Percentiles rank a stretch among this genome's conserved stretches.
Conservation (phyloP, 2,113 vertebrate species). For the Corvus moneduloides region DNA sequence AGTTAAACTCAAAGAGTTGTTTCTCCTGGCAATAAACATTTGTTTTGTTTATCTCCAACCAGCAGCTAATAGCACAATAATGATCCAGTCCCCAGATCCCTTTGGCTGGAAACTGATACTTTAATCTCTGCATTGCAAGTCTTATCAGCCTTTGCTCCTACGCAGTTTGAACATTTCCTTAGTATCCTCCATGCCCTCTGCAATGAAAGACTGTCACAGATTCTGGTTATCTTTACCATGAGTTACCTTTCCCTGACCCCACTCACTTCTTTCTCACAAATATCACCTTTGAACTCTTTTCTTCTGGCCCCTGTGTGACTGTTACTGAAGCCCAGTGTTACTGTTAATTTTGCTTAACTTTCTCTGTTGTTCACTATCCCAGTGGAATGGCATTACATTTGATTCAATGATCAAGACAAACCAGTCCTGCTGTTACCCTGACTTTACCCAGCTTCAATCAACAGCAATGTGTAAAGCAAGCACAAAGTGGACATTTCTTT, state of each 20-base stretch:
- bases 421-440: background rate
- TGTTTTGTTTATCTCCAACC: slow-evolving; percentile 61
- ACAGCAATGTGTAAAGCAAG: background rate
- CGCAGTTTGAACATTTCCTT: slow-evolving; percentile 38
- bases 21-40: slow-evolving; percentile 54
- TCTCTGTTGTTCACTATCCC: background rate
- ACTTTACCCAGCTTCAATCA: background rate
- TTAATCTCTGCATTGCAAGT: slow-evolving; percentile 52
- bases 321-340: background rate
- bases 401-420: background rate
- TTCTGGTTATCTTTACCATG: slow-evolving; percentile 29
- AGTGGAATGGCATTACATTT: background rate
- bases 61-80: slow-evolving; percentile 65
- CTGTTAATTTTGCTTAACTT: background rate
- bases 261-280: background rate
- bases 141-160: slow-evolving; percentile 51
- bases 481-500: background rate
- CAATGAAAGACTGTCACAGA: slow-evolving; percentile 20
- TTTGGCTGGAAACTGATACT: slow-evolving; percentile 58
- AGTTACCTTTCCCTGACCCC: slow-evolving; percentile 39
- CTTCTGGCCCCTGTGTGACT: background rate
- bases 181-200: background rate
- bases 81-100: slow-evolving; percentile 53
- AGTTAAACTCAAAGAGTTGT: slow-evolving; percentile 31
- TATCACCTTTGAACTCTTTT: slow-evolving; percentile 8